phyloP scores from a whole-genome alignment of 1,140 invertebrate species.

The Aporrectodea caliginosa region DNA sequence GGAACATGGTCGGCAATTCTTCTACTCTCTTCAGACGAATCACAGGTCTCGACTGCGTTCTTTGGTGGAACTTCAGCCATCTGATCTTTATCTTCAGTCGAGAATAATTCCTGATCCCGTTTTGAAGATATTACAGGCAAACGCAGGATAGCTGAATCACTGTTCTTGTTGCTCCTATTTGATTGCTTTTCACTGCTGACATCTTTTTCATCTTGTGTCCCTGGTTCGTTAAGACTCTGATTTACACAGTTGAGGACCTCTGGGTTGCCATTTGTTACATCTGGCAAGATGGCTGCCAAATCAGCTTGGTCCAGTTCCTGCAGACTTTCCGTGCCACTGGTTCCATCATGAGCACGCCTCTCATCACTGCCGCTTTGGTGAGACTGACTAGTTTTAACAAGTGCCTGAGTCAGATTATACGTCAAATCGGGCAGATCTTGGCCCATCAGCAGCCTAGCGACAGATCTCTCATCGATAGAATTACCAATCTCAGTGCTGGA shows the following conservation, averaged over 20 bases:
- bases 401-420: too few relatives aligned
- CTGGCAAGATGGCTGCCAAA: background rate
- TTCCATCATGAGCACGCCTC: background rate
- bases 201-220: too few relatives aligned
- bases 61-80: background rate
- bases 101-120: background rate
- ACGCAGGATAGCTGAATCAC: background rate
- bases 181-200: too few relatives aligned
- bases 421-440: background rate
- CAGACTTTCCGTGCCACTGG: background rate
- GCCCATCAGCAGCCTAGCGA: background rate
- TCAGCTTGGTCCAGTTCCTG: background rate
- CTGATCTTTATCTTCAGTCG: background rate
- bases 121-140: background rate
- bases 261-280: background rate
- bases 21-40: background rate
- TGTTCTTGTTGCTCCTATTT: background rate
- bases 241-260: too few relatives aligned
- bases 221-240: too few relatives aligned
- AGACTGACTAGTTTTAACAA: too few relatives aligned
- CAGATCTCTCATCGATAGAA: background rate
- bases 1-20: background rate
- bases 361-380: background rate
- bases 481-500: background rate
- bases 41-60: too few relatives aligned